Percentiles rank a stretch among this genome's conserved stretches.
These are phyloP conservation scores for Antigone vipio DNA, from an alignment of 2,113 vertebrate species.

Conservation along the genomic window DNA sequence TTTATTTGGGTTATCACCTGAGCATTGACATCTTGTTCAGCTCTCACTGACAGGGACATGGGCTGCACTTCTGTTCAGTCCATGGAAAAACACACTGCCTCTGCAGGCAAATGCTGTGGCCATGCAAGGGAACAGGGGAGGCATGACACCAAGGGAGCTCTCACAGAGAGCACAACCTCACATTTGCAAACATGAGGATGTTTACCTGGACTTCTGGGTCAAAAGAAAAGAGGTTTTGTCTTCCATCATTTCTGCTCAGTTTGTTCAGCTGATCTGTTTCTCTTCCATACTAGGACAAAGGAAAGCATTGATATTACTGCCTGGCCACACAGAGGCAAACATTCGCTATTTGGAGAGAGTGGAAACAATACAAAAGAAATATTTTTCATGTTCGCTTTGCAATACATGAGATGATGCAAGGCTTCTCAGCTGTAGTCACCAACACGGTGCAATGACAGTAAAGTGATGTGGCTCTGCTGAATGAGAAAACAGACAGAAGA, in stretches of 20 bases:
- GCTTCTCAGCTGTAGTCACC: not conserved
- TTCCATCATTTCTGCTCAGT: slow-evolving; percentile 90
- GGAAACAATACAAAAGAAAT: not conserved
- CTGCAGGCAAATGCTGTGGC: fast-evolving
- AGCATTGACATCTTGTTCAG: not conserved
- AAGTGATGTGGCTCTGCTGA: not conserved
- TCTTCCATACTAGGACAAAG: slow-evolving; percentile 84
- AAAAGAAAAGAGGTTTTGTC: slow-evolving; percentile 92
- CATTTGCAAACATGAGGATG: not conserved
- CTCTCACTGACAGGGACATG: not conserved
- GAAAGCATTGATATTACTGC: not conserved
- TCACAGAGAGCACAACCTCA: not conserved
- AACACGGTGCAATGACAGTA: not conserved
- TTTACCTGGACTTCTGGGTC: slow-evolving; percentile 94
- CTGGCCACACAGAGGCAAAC: not conserved
- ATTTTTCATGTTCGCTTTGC: not conserved
- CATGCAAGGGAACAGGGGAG: not conserved
- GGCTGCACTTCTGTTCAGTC: not conserved
- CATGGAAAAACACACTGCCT: not conserved
- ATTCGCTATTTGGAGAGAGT: not conserved
- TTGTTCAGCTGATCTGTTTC: slow-evolving; percentile 97
- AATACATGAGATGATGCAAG: not conserved
- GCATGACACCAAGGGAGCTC: not conserved
- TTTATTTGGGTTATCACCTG: not conserved
- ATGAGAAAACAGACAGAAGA: not conserved